These are phyloP conservation scores for Nanger granti DNA, from an alignment of 2,113 vertebrate species.

Conservation along the genomic window DNA sequence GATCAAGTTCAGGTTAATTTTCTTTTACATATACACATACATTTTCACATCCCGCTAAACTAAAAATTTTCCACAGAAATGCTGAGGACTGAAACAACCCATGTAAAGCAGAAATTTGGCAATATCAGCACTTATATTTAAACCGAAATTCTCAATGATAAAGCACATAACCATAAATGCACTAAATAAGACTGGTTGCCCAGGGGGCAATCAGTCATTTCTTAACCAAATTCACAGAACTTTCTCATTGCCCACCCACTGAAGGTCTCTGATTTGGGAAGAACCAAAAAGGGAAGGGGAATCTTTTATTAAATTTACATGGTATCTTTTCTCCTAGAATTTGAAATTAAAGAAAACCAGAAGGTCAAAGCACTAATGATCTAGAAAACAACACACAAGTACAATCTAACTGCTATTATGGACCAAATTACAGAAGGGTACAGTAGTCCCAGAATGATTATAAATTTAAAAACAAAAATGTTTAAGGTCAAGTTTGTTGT, in stretches of 20 bases:
- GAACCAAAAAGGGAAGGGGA: neutral
- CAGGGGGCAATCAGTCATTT: neutral
- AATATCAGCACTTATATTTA: neutral
- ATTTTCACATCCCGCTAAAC: neutral
- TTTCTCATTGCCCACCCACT: neutral
- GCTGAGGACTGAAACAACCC: neutral
- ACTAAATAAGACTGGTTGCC: neutral
- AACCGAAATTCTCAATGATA: neutral
- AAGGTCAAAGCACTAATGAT: neutral
- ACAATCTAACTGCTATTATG: neutral
- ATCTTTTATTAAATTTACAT: neutral
- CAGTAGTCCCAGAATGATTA: neutral
- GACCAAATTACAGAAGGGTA: neutral
- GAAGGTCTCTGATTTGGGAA: neutral
- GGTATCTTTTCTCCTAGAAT: neutral
- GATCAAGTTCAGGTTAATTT: neutral
- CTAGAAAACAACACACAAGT: neutral
- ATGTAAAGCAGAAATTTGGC: neutral
- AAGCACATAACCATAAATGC: neutral
- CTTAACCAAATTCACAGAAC: neutral
- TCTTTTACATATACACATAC: neutral
- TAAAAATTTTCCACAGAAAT: neutral
- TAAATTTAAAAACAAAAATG: neutral
- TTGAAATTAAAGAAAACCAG: slow-evolving; percentile 1
- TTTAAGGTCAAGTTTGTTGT: neutral